Evolutionary conservation across 2,797 vertebrate species (phyloP).

Genomic region (Austrolebias charrua): DNA sequence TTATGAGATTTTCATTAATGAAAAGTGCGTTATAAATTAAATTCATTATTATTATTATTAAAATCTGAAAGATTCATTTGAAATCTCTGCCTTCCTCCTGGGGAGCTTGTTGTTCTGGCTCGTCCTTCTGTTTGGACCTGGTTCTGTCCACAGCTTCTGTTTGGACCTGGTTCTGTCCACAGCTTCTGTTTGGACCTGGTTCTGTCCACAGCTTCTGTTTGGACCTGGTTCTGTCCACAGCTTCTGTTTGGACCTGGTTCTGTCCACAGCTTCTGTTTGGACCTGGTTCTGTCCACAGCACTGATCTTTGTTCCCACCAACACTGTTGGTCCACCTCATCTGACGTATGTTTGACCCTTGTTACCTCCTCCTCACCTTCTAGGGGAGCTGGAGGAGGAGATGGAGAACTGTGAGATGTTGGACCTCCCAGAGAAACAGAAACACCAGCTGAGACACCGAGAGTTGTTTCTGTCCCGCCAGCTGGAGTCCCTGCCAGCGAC

Average conservation of each 20-base stretch:
- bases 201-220: no score
- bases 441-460: conserved; percentile 94
- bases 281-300: no score
- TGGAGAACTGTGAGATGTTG: conserved; percentile 94
- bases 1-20: no score
- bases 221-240: no score
- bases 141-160: no score
- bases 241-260: no score
- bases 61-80: conserved; percentile 20
- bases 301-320: conserved; percentile 28
- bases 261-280: no score
- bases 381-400: conserved; percentile 97
- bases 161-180: no score
- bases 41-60: no score
- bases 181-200: no score
- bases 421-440: conserved; percentile 95
- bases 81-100: conserved; percentile 22
- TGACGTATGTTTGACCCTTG: conserved; percentile 55
- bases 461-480: conserved; percentile 94
- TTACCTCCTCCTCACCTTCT: conserved; percentile 4
- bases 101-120: conserved; percentile 46
- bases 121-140: conserved; percentile 16
- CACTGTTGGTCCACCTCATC: conserved; percentile 48
- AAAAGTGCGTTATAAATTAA: no score
- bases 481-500: conserved; percentile 95